phyloP scores from a whole-genome alignment of 2,888 invertebrate species.

The Chrysolina haemoptera region DNA sequence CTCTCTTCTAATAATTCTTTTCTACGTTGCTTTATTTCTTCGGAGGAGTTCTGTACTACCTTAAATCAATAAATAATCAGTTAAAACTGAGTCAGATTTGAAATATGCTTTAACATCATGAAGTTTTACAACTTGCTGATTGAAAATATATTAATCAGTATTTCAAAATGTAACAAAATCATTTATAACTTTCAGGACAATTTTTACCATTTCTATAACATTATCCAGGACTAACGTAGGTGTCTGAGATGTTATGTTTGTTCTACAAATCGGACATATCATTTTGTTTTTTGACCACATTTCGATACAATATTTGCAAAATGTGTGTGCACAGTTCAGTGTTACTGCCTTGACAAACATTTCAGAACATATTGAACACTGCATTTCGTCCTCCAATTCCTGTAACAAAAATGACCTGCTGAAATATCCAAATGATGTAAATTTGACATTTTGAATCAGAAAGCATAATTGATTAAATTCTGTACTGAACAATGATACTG shows the following conservation, averaged over 20 bases:
- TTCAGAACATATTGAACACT: slow-evolving; percentile 84
- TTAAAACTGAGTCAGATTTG: too few species aligned
- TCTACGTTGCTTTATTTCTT: slow-evolving; percentile 75
- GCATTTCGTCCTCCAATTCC: slow-evolving; percentile 78
- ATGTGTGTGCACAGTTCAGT: slow-evolving; percentile 82
- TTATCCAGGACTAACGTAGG: slow-evolving; percentile 79
- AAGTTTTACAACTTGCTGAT: slow-evolving; percentile 56
- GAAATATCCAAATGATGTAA: neutral
- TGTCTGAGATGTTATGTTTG: slow-evolving; percentile 71
- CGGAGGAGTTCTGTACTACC: slow-evolving; percentile 76
- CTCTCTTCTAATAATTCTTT: slow-evolving; percentile 69
- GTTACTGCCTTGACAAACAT: slow-evolving; percentile 80
- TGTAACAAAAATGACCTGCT: slow-evolving; percentile 43
- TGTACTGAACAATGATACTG: neutral
- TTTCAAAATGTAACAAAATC: too few species aligned
- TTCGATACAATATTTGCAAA: slow-evolving; percentile 80
- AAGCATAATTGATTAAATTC: neutral
- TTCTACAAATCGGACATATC: slow-evolving; percentile 81
- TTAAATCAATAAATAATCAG: slow-evolving; percentile 69
- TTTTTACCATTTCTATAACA: slow-evolving; percentile 81
- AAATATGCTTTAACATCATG: too few species aligned
- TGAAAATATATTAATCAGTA: neutral
- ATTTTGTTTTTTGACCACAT: slow-evolving; percentile 80
- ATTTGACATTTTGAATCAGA: neutral
- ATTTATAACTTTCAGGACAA: too few species aligned